Percentiles rank a stretch among this genome's conserved stretches.
Conservation (phyloP, 2,797 vertebrate genomes). For the Thunnus albacares region DNA sequence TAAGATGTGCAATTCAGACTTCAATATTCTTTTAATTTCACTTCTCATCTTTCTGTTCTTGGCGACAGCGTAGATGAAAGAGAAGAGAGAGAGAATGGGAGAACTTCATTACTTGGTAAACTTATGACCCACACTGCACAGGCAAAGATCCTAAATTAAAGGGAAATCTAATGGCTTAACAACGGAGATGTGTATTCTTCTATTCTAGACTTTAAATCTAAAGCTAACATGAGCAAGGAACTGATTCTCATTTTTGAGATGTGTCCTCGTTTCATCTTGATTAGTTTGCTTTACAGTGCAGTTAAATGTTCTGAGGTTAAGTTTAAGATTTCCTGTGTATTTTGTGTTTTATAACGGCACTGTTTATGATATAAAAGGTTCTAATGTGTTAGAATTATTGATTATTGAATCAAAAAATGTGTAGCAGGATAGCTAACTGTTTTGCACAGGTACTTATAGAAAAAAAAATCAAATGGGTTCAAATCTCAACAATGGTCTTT, state of each 20-base stretch:
- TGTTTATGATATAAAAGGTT: not conserved
- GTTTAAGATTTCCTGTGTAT: not conserved
- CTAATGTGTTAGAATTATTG: not conserved
- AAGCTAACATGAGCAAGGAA: not conserved
- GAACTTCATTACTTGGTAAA: constrained; percentile 33
- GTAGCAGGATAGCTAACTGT: not conserved
- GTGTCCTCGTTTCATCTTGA: not conserved
- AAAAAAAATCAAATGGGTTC: not conserved
- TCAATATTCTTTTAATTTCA: constrained; percentile 50
- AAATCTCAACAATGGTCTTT: not conserved
- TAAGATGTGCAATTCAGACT: constrained; percentile 17
- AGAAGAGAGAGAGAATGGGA: constrained; percentile 12
- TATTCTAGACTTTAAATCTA: not conserved
- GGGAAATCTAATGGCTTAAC: constrained; percentile 8
- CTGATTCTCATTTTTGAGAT: not conserved
- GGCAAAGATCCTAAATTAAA: constrained; percentile 20
- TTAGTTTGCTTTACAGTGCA: not conserved
- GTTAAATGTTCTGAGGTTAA: not conserved
- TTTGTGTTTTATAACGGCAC: not conserved
- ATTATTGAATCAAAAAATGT: not conserved
- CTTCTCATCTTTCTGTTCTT: constrained; percentile 31
- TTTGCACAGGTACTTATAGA: not conserved
- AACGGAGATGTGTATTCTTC: constrained; percentile 1
- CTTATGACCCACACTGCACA: constrained; percentile 13
- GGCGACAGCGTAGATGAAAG: constrained; percentile 36